phyloP scores from a whole-genome alignment of 2,888 invertebrate species.

The Pemphredon lugubris region DNA sequence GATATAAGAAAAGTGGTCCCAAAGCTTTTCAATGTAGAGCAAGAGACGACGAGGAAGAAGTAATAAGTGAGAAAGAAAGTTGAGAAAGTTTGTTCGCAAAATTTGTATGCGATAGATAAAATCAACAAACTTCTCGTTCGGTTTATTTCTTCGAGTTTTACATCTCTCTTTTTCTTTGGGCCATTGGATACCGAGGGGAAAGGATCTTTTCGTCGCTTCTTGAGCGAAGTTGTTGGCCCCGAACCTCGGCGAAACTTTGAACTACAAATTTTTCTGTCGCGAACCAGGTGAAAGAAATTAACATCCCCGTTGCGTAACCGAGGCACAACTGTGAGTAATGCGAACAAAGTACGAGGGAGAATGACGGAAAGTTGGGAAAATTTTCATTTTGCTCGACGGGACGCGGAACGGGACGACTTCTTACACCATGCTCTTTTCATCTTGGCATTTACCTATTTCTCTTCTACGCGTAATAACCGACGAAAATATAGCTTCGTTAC shows the following conservation, averaged over 20 bases:
- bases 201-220: conserved; percentile 15
- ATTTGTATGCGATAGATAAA: conserved; percentile 27
- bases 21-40: neutral
- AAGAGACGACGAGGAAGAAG: neutral
- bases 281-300: conserved; percentile 42
- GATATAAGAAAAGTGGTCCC: neutral
- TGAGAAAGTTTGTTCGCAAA: conserved; percentile 8
- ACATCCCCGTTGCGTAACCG: conserved; percentile 26
- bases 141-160: conserved; percentile 4
- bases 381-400: conserved; percentile 38
- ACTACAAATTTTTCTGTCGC: conserved; percentile 49
- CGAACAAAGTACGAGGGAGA: conserved; percentile 30
- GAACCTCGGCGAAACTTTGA: conserved; percentile 39
- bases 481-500: conserved; percentile 24
- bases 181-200: neutral
- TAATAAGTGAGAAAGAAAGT: conserved; percentile 30
- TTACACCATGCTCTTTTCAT: conserved; percentile 17
- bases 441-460: conserved; percentile 23
- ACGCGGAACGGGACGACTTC: conserved; percentile 18
- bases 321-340: conserved; percentile 30
- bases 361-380: conserved; percentile 24
- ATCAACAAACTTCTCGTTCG: conserved; percentile 16
- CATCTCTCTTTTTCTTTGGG: conserved; percentile 2
- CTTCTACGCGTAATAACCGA: conserved; percentile 15
- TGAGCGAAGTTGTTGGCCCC: conserved; percentile 24